phyloP scores from a whole-genome alignment of 2,113 vertebrate genomes.

The Trematocara stigmaticum region DNA sequence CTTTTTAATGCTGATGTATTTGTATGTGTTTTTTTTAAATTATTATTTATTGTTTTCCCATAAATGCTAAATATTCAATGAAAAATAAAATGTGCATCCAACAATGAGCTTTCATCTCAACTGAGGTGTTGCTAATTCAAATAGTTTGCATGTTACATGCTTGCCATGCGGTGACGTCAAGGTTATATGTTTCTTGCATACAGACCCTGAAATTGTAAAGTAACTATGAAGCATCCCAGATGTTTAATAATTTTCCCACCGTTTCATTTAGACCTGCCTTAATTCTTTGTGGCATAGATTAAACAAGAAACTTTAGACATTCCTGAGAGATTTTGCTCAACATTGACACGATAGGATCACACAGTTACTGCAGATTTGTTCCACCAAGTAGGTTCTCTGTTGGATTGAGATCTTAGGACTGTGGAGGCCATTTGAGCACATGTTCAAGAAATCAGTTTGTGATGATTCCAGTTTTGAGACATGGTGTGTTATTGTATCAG shows the following conservation, averaged over 20 bases:
- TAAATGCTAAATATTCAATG: background rate
- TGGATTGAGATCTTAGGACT: background rate
- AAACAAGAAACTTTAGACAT: background rate
- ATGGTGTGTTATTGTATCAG: background rate
- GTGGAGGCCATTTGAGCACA: background rate
- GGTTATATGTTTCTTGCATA: background rate
- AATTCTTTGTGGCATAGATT: background rate
- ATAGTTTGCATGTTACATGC: background rate
- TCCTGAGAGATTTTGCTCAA: background rate
- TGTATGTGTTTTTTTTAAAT: rapidly evolving
- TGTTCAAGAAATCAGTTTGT: background rate
- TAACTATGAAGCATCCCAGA: background rate
- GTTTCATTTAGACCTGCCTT: background rate
- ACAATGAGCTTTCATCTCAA: background rate
- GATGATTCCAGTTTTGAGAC: background rate
- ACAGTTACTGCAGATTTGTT: background rate
- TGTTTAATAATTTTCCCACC: background rate
- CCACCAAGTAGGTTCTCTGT: background rate
- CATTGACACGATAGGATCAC: rapidly evolving
- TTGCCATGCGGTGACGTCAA: background rate
- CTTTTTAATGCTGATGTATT: background rate
- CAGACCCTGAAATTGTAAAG: background rate
- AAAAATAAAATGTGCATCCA: background rate
- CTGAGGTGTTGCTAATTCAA: background rate
- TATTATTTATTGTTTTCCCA: background rate